Percentiles rank a stretch among this genome's conserved stretches.
phyloP scores from a whole-genome alignment of 1,140 invertebrate genomes.

The Atta texana region DNA sequence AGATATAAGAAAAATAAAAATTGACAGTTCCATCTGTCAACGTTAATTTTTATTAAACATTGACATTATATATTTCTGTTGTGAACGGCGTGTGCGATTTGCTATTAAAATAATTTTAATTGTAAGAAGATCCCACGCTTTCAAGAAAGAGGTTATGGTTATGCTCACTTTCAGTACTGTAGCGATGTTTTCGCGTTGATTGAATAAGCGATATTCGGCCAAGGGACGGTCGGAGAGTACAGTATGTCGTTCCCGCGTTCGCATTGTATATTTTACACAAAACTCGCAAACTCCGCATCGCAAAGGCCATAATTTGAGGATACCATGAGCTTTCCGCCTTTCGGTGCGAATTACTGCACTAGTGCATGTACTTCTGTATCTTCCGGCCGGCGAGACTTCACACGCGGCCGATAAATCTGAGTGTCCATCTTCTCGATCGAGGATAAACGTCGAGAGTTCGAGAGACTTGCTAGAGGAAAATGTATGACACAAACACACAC shows the following conservation, averaged over 20 bases:
- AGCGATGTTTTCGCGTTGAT: conserved; percentile 72
- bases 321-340: conserved; percentile 53
- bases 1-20: background rate
- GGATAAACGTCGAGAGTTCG: conserved; percentile 9
- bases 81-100: background rate
- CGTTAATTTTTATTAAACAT: background rate
- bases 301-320: conserved; percentile 79
- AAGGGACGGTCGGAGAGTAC: conserved; percentile 69
- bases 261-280: conserved; percentile 80
- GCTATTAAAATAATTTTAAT: background rate
- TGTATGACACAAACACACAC: background rate
- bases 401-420: conserved; percentile 29
- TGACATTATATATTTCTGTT: background rate
- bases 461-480: conserved; percentile 14
- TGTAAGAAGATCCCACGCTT: conserved; percentile 4
- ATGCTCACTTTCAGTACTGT: conserved; percentile 76
- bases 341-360: no score
- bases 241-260: conserved; percentile 70
- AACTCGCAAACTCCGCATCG: conserved; percentile 76
- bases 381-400: background rate
- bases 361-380: conserved; percentile 9
- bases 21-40: background rate
- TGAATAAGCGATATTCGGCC: conserved; percentile 69
- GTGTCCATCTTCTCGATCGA: background rate
- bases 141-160: conserved; percentile 49